Evolutionary conservation across 2,797 vertebrate genomes (phyloP), one percentile per base, ranked within the genome.

Genomic region (Pogoniulus pusillus): DNA sequence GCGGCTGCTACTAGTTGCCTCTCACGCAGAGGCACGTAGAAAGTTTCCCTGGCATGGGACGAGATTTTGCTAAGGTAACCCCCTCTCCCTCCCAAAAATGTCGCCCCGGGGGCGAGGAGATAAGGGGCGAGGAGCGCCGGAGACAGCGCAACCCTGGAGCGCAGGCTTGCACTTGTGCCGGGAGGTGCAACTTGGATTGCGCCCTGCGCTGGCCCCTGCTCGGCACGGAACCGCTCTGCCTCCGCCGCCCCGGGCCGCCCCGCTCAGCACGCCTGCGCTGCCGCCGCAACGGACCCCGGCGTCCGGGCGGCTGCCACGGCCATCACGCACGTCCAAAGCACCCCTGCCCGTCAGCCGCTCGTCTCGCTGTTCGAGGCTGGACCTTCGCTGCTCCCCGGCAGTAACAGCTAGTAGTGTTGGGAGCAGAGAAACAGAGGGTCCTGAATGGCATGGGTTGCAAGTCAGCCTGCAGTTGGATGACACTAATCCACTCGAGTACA

Each of bases 11-110:
- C 75, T 76, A n/a, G 78, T 93, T 87, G 58, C 63, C n/a, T 87
- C 57, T 39, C 69, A 53, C 55, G 23, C 59, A 68, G 26, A 64
- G 49, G 37, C 84, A 78, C 51, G 45, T 75, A 90, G 69, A 72
- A 90, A 87, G 34, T 68, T 89, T 76, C 85, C 77, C 75, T 66
- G 51, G 35, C 76, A 59, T 82, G 70, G 51, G 68, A 69, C 53
- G 54, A 79, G 53, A n/a, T 89, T 72, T 89, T 75, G 34, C 83
- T 57, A 62, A 84, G 86, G 76, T 88, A 88, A 53, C 69, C 68
- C 78, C 15, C 30, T 82, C 85, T 58, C 53, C 30, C 89, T 47
- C 32, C 23, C 41, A 80, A 80, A 77, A 53, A 41, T 17, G 73
- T 75, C 37, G 63, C 73, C 55, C 64, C 41, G 16, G 34, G 51